Base-by-base conservation (phyloP, 1,140 invertebrate genomes). In the Phthorimaea operculella region DNA sequence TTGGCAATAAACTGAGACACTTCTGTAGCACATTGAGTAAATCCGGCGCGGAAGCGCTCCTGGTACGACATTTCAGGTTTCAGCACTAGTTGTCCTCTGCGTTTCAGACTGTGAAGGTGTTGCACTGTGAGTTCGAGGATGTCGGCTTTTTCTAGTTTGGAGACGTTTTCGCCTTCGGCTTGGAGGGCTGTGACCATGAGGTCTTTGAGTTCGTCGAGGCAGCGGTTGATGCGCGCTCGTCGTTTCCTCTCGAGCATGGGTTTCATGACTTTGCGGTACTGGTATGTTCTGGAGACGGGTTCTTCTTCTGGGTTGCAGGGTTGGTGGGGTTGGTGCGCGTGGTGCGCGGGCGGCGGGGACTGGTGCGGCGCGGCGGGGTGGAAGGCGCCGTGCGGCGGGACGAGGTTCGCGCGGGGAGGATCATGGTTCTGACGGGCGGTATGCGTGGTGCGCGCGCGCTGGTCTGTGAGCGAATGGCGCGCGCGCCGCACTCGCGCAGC, bases 141-240 rank as follows among this genome's bases (percentile, higher is more conserved):
- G 79, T 98, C 97, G 1, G 97, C 96, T 78, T 99, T 99, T 84
- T 99, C 97, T 63, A 98, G 83, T 71, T 98, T 97, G 50, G 94
- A 92, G n/a, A 96, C 93, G 77, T 94, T 94, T 76, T 96, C 94
- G 39, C 94, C 94, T 83, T 95, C 94, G 33, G 92, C 89, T 64
- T 94, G 93, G 2, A 96, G 83, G 1, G 94, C 93, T 47, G 94
- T 92, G 36, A 97, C 92, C 90, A 98, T 96, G 53, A 98, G 86
- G 70, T 94, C 93, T 76, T 98, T 98, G 16, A 98, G 88, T 74
- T 97, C 94, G 76, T 96, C 94, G 59, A 98, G 87, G 77, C 95
- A 98, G 50, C 93, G 90, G 87, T 98, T 98, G 83, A 98, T 98
- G 60, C 96, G 88, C 0, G 96, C 96, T 57, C 97, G 86, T 50